A percentile compares a stretch with the other conserved stretches of the same genome.
phyloP scores from a whole-genome alignment of 2,113 vertebrate genomes.

The Stegostoma tigrinum region DNA sequence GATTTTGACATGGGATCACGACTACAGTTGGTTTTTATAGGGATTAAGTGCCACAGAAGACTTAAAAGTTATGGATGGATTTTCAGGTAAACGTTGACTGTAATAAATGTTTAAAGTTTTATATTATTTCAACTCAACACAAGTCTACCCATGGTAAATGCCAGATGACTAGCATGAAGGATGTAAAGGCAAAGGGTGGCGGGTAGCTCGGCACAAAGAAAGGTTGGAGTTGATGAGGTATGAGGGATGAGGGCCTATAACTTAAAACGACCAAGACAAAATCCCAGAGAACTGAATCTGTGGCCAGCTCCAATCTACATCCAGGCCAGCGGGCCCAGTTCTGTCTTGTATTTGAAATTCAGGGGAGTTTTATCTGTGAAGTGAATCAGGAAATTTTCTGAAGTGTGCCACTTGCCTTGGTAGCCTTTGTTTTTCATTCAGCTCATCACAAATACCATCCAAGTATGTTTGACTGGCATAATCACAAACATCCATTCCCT shows the following conservation, averaged over 20 bases:
- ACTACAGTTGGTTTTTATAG: background rate
- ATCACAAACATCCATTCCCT: no score
- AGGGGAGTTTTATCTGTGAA: background rate
- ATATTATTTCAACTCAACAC: background rate
- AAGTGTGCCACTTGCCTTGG: background rate
- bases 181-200: background rate
- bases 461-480: no score
- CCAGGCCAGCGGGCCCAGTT: background rate
- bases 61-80: background rate
- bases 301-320: background rate
- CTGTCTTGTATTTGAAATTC: background rate
- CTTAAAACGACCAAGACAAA: background rate
- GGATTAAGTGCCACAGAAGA: background rate
- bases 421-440: background rate
- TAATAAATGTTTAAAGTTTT: background rate
- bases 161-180: background rate
- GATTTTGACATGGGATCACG: background rate
- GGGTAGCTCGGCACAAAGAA: background rate
- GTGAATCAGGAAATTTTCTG: background rate
- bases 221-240: no score
- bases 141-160: background rate
- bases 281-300: background rate
- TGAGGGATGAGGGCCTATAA: background rate
- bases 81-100: background rate
- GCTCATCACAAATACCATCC: background rate